Base-by-base conservation (phyloP, 1,140 invertebrate species). In the Cheumatopsyche charites region DNA sequence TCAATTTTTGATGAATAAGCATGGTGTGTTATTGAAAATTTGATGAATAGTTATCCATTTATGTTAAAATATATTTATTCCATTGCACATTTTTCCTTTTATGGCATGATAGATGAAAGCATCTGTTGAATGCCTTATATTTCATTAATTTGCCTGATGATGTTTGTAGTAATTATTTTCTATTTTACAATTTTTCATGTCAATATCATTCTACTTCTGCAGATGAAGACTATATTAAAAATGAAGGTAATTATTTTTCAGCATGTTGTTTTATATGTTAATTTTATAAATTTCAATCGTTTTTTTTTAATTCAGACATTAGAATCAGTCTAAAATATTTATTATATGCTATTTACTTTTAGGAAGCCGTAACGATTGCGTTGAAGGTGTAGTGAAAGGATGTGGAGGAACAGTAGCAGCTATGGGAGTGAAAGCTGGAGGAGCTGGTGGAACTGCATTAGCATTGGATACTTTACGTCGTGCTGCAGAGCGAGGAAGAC, bases 341-440 rank as follows among this genome's bases (percentile, higher is more conserved):
- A n/a, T n/a, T n/a, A n/a, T n/a, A 23, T 23, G 13, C 12, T n/a
- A 21, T 25, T 13, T 17, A 47, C 3, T 65, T 41, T 13, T 71
- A 90, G 89, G 85, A 77, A 86, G 85, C 55, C 86, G 89, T 73
- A 87, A 90, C 77, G 89, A 90, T 77, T 89, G 90, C 58, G 86
- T 90, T 9, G 89, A 89, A 79, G 87, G 89, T 66, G 90, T 90
- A 78, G 88, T 91, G 75, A 87, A 87, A 77, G 88, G 87, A 7
- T 78, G 90, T 77, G 88, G 89, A 63, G 87, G 90, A 82, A 86
- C 87, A 73, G 79, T 90, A 72, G 55, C 80, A 76, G 81, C 91
- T 72, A 87, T 88, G 43, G 83, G 89, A 80, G 87, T 89, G 79
- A 82, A 87, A 78, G 83, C 86, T 77, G 84, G 88, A 73, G 82